These are phyloP conservation scores for Pristis pectinata DNA, from an alignment of 2,797 vertebrate genomes.

Conservation along the genomic window DNA sequence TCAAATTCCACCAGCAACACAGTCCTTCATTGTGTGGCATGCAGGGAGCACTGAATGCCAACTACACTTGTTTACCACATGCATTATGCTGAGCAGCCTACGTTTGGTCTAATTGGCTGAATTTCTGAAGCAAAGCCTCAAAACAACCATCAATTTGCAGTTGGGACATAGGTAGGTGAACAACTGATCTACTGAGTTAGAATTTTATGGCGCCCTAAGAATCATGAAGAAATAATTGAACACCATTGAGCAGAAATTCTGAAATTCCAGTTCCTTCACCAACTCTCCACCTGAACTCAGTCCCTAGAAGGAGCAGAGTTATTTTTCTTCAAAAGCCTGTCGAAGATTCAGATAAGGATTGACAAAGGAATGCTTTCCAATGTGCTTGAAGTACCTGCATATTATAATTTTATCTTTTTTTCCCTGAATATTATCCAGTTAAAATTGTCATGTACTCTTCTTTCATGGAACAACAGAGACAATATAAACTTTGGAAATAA, in stretches of 20 bases:
- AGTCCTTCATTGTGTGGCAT: not conserved
- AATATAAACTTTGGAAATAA: not conserved
- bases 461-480: not conserved
- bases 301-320: not conserved
- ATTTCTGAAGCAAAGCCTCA: not conserved
- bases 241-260: not conserved
- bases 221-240: not conserved
- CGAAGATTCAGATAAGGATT: not conserved
- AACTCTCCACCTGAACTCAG: not conserved
- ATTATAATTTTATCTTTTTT: too few species aligned
- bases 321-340: not conserved
- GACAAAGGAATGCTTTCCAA: not conserved
- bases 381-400: not conserved
- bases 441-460: not conserved
- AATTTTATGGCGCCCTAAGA: not conserved
- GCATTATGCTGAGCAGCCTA: not conserved
- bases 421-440: not conserved
- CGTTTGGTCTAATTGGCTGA: not conserved
- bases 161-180: not conserved
- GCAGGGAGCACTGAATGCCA: not conserved
- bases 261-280: not conserved
- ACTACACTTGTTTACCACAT: not conserved
- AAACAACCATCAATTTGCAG: not conserved
- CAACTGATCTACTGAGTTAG: not conserved
- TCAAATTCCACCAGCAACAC: not conserved